Evolutionary conservation across 2,888 invertebrate species (phyloP), one percentile per base, ranked within the genome.

Genomic region (Morpho deidamia): DNA sequence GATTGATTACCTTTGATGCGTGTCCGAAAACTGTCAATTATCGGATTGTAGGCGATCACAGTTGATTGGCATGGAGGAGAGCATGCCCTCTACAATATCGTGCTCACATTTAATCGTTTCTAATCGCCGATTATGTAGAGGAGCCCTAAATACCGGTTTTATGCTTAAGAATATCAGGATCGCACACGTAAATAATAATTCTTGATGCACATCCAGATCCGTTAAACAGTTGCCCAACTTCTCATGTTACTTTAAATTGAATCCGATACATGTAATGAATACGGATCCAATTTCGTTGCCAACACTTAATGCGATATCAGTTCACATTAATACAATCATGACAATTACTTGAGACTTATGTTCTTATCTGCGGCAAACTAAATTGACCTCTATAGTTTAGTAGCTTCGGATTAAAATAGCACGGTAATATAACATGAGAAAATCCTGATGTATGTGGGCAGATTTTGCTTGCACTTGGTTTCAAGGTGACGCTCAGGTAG

Each of bases 401-500:
- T 7, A 3, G 1, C 11, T 39, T 9, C 23, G 23, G 8, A 2
- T 39, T 38, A 46, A 14, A 46, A 39, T 46, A 32, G 9, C 8
- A 8, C 23, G 8, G 9, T n/a, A 39, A 8, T 11, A 9, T 7
- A 11, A 11, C 3, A 32, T n/a, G 10, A n/a, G n/a, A 39, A 48
- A 8, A 33, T 12, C 48, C 7, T 11, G 12, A 10, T 51, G 44
- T 2, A 9, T 51, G 35, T 37, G 44, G 47, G 58, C 56, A 56
- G 58, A 54, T 61, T 61, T 61, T 53, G 59, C 57, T 40, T 59
- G 59, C 59, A 56, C 54, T 58, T 51, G 42, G 49, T 48, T 46
- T 56, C 63, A 61, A 63, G 63, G 59, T 61, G 41, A 52, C 53
- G 44, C 11, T 32, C 61, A 56, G 61, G 61, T 61, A 55, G 58